Base-by-base conservation (phyloP, 2,113 vertebrate species). In the Protobothrops flavoviridis region DNA sequence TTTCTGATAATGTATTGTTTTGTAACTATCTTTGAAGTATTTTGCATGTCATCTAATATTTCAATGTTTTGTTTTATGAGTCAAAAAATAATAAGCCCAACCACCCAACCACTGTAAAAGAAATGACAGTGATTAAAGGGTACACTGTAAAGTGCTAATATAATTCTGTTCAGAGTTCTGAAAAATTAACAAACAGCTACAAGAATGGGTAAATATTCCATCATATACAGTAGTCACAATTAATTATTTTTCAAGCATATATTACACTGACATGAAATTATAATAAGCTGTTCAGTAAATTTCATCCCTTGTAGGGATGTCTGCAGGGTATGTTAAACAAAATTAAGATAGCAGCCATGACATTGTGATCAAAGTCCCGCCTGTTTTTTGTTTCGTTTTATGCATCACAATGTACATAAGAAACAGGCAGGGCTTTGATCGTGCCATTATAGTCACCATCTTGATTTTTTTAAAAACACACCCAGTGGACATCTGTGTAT, bases 21-120 rank as follows among this genome's bases (percentile, higher is more conserved):
- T 43, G 11, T 53, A 39, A 87, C 1, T 87, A 29, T 24, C 90
- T 93, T 85, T 50, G 87, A 93, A 90, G 93, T 15, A 43, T 94
- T 85, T 89, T 55, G 43, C n/a, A 91, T 88, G 39, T 92, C 23
- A 55, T 89, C 21, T 29, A 0, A 0, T 3, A 90, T 94, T 92
- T 94, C 0, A 59, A 86, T 87, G 57, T 50, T 56, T 10, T 56
- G 92, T 23, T 24, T 87, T 90, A 2, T 50, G 2, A 92, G 87
- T 33, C 92, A 92, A 11, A 21, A 4, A 88, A 52, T 3, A 12
- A 1, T n/a, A 89, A 93, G 64, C 21, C 23, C 57, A 90, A 43
- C 59, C 50, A 24, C 26, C 17, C 59, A 91, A 56, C 64, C 52
- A 26, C 39, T 7, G 17, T 48, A 52, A 87, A 69, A 87, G n/a